Percentiles rank a stretch among this genome's conserved stretches.
phyloP scores from a whole-genome alignment of 2,113 vertebrate species.

The Emydura subglobosa region DNA sequence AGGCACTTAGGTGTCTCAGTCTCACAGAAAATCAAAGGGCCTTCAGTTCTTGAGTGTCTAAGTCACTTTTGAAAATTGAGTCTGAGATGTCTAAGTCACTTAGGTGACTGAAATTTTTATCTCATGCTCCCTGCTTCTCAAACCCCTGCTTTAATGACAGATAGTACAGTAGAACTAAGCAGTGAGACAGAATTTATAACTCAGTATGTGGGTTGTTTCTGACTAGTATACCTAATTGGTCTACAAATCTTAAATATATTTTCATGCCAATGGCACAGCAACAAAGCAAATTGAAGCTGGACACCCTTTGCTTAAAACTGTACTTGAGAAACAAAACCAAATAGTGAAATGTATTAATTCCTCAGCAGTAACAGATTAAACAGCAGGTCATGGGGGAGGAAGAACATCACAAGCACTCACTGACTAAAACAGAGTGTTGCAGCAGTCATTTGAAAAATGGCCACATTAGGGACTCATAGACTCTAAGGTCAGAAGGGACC shows the following conservation, averaged over 20 bases:
- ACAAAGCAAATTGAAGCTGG: not conserved
- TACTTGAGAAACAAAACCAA: not conserved
- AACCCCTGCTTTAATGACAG: not conserved
- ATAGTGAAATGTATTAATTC: not conserved
- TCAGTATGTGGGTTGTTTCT: fast-evolving
- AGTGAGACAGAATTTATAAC: not conserved
- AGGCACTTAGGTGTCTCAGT: too few species aligned
- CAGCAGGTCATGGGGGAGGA: not conserved
- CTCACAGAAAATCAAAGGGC: too few species aligned
- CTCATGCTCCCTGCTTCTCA: not conserved
- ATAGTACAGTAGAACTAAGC: not conserved
- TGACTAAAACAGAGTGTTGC: not conserved
- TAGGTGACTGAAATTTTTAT: not conserved
- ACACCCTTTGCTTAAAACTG: not conserved
- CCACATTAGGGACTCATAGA: not conserved
- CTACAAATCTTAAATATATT: not conserved
- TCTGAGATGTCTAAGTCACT: too few species aligned
- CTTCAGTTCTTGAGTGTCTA: not conserved
- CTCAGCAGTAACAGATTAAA: not conserved
- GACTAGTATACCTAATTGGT: not conserved
- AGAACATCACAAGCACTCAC: not conserved
- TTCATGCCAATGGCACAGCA: not conserved
- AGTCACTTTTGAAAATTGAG: not conserved
- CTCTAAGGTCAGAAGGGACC: too few species aligned
- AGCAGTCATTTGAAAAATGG: not conserved